Percentiles rank a stretch among this genome's conserved stretches.
Evolutionary conservation across 2,113 vertebrate species (phyloP).

Genomic region (Nothoprocta perdicaria): DNA sequence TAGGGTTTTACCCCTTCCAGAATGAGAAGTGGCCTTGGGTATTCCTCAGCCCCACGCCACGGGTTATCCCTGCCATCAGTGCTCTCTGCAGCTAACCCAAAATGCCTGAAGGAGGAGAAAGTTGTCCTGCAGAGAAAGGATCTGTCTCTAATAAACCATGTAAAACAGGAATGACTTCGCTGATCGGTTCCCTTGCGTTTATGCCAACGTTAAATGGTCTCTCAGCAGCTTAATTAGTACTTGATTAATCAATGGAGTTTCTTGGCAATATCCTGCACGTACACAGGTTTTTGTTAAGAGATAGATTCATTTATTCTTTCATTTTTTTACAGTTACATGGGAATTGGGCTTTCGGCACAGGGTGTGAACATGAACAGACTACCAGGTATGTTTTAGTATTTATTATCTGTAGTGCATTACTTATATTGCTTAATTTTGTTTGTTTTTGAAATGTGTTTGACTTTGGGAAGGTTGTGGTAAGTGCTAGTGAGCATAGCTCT

Average conservation of each 20-base stretch:
- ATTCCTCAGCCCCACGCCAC: neutral
- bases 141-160: neutral
- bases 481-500: neutral
- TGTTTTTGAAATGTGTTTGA: neutral
- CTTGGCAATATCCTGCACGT: neutral
- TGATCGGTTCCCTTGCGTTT: neutral
- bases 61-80: neutral
- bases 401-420: neutral
- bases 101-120: neutral
- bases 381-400: slow-evolving; percentile 85
- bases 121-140: neutral
- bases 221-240: neutral
- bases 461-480: neutral
- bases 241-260: neutral
- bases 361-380: slow-evolving; percentile 99
- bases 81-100: neutral
- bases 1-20: neutral
- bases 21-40: neutral
- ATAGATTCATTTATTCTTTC: slow-evolving; percentile 40
- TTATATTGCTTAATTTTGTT: neutral
- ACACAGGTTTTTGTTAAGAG: neutral
- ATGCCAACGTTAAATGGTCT: neutral
- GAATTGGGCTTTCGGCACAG: slow-evolving; percentile 98
- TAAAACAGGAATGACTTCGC: neutral
- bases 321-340: slow-evolving; percentile 92